Evolutionary conservation across 2,797 vertebrate genomes (phyloP).

Genomic region (Picus viridis): DNA sequence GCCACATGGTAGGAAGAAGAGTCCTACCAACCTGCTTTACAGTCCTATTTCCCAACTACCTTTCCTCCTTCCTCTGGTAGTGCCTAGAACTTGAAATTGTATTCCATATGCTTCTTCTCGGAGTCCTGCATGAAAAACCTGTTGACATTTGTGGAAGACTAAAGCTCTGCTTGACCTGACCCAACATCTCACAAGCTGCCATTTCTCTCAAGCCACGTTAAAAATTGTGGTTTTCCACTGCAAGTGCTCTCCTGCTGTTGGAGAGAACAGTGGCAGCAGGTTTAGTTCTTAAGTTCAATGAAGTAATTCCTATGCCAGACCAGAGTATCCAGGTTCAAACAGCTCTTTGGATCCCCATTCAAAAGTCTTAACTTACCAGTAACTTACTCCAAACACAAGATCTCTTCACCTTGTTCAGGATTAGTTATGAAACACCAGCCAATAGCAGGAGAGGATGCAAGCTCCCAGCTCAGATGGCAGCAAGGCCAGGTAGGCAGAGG

Average conservation of each 20-base stretch:
- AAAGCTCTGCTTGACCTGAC: background rate
- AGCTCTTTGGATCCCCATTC: background rate
- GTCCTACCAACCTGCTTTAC: background rate
- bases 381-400: accelerated
- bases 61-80: background rate
- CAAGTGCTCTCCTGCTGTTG: background rate
- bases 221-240: background rate
- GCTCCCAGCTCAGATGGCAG: background rate
- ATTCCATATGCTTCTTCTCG: background rate
- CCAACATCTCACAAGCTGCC: background rate
- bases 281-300: background rate
- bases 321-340: background rate
- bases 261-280: background rate
- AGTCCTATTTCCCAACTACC: no score
- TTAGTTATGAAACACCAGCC: background rate
- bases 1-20: accelerated
- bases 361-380: background rate
- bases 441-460: background rate
- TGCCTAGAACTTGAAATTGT: background rate
- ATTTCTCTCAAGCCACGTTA: accelerated
- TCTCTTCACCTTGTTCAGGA: background rate
- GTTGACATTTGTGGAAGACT: background rate
- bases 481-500: background rate
- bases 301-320: background rate
- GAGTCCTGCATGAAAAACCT: accelerated